Percentiles rank a stretch among this genome's conserved stretches.
phyloP scores from a whole-genome alignment of 2,797 vertebrate species.

The Liparis tanakae region DNA sequence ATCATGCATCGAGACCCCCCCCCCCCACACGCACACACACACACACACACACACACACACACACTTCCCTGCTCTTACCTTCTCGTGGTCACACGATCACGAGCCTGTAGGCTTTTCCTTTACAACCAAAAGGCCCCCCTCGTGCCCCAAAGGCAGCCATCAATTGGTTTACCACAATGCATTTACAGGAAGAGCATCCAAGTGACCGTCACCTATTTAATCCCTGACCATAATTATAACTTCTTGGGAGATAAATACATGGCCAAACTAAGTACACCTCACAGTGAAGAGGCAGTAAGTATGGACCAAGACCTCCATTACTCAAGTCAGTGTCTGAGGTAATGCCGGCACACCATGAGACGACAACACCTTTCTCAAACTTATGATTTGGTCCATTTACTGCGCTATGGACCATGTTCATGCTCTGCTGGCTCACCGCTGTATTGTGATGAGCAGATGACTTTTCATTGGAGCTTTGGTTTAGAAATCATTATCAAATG shows the following conservation, averaged over 20 bases:
- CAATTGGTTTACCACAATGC: conserved; percentile 17
- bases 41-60: too few species aligned
- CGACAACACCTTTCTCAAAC: not conserved
- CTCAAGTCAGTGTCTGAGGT: conserved; percentile 11
- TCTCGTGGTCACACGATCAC: conserved; percentile 30
- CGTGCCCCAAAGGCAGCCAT: conserved; percentile 4
- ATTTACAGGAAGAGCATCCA: conserved; percentile 2
- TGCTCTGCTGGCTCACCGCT: not conserved
- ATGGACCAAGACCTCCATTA: not conserved
- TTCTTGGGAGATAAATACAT: not conserved
- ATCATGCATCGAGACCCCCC: conserved; percentile 43
- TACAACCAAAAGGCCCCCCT: conserved; percentile 5
- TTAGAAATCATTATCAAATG: not conserved
- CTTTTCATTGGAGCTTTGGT: not conserved
- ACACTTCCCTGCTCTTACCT: conserved; percentile 7
- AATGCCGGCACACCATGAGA: too few species aligned
- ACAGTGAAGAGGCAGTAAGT: conserved; percentile 4
- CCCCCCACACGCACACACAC: not conserved
- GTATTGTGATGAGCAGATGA: conserved; percentile 5
- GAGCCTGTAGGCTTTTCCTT: conserved; percentile 5
- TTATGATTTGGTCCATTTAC: too few species aligned
- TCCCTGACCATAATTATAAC: conserved; percentile 12
- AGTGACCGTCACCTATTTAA: conserved; percentile 25
- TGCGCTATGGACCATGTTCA: not conserved
- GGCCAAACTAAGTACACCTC: conserved; percentile 14